Conservation (phyloP, 2,888 invertebrate genomes). For the Volucella bombylans region DNA sequence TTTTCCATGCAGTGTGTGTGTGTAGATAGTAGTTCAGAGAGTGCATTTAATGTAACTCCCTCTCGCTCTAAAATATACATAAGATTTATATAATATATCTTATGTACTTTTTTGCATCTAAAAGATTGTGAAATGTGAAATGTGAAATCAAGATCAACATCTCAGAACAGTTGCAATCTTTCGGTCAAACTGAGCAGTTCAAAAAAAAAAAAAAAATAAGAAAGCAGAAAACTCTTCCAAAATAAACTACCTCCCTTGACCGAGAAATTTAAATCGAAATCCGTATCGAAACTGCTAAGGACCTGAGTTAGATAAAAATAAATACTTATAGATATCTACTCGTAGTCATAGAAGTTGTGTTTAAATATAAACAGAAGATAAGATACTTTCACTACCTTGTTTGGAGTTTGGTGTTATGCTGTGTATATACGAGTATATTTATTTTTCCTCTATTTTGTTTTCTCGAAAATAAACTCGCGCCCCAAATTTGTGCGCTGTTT, state of each 20-base stretch:
- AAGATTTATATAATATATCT: conserved; percentile 31
- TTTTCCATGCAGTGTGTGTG: not conserved
- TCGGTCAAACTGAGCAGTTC: conserved; percentile 60
- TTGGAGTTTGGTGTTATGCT: not conserved
- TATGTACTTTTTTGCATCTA: conserved; percentile 44
- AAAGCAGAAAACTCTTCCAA: not conserved
- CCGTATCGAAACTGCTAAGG: not conserved
- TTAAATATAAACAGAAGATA: conserved; percentile 17
- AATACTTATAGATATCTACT: not conserved
- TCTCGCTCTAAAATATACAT: conserved; percentile 44
- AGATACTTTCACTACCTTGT: conserved; percentile 2
- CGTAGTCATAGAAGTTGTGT: not conserved
- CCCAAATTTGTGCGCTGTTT: conserved; percentile 29
- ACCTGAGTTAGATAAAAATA: conserved; percentile 14
- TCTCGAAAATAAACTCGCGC: conserved; percentile 36
- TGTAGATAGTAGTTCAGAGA: conserved; percentile 51
- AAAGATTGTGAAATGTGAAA: conserved; percentile 17
- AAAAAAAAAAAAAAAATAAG: conserved; percentile 1
- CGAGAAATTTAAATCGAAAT: too few species aligned
- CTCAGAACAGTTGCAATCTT: conserved; percentile 64
- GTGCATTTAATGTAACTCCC: conserved; percentile 62
- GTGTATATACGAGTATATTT: not conserved
- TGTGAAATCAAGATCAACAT: conserved; percentile 29
- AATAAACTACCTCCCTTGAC: not conserved
- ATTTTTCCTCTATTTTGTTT: conserved; percentile 10